Evolutionary conservation across 2,113 vertebrate genomes (phyloP).

Genomic region (Telmatochromis bifrenatus): DNA sequence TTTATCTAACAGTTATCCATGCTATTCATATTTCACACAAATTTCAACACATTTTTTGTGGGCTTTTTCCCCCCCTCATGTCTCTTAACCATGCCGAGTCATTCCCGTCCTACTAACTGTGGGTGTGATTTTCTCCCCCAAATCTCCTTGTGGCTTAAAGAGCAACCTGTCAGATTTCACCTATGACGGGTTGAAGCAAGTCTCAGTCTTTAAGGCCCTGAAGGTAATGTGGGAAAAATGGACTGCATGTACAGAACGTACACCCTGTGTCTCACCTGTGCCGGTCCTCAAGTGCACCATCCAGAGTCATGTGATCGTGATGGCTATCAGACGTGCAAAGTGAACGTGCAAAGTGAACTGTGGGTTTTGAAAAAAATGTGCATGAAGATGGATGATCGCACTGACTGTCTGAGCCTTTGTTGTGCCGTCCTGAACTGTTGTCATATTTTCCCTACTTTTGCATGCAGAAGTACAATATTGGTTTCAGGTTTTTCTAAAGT

Average conservation of each 20-base stretch:
- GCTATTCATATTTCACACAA: neutral
- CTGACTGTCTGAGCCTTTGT: neutral
- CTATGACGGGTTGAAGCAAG: conserved; percentile 89
- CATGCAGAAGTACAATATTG: neutral
- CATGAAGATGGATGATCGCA: conserved; percentile 26
- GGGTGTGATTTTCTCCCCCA: conserved; percentile 58
- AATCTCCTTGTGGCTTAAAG: conserved; percentile 83
- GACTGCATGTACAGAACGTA: conserved; percentile 32
- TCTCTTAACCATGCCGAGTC: neutral
- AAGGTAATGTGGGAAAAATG: conserved; percentile 84
- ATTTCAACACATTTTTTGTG: neutral
- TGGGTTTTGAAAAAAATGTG: neutral
- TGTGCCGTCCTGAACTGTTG: neutral
- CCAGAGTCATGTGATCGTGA: neutral
- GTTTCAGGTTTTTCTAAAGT: neutral
- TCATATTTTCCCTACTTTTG: neutral
- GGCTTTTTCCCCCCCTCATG: neutral
- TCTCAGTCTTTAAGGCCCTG: conserved; percentile 88
- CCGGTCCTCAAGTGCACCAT: neutral
- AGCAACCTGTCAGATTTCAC: conserved; percentile 93
- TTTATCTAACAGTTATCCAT: neutral
- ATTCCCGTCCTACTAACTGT: conserved; percentile 59
- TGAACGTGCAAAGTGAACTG: neutral
- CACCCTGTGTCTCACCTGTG: conserved; percentile 8
- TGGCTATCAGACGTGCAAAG: neutral